Evolutionary conservation across 2,113 vertebrate genomes (phyloP).

Genomic region (Alligator sinensis): DNA sequence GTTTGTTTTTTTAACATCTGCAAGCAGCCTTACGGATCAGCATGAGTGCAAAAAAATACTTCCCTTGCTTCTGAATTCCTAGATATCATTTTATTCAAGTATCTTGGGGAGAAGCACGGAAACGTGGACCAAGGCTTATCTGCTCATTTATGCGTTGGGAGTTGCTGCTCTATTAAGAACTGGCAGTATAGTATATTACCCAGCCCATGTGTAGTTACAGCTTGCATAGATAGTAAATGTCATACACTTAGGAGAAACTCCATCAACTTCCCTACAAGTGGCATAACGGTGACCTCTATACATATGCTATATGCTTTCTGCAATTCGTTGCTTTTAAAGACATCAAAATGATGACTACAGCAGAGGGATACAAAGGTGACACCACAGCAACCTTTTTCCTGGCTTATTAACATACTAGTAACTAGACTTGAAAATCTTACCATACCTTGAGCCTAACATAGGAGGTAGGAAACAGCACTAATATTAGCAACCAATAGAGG

Average conservation of each 20-base stretch:
- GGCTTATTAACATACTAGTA: neutral
- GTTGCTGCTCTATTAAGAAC: neutral
- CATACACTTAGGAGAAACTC: neutral
- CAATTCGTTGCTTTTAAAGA: accelerated
- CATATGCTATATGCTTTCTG: accelerated
- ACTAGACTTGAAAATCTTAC: accelerated
- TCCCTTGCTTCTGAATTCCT: neutral
- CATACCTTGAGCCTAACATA: accelerated
- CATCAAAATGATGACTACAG: accelerated
- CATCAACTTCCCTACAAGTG: accelerated
- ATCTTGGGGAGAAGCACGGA: neutral
- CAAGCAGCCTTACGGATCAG: neutral
- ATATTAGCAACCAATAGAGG: neutral
- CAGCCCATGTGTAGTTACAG: neutral
- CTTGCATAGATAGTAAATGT: accelerated
- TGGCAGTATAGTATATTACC: neutral
- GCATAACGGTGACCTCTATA: neutral
- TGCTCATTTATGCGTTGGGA: neutral
- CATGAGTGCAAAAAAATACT: accelerated
- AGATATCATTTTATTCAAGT: neutral
- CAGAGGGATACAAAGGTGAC: neutral
- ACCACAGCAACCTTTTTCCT: neutral
- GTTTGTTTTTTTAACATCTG: too few relatives aligned
- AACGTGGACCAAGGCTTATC: neutral
- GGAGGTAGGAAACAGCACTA: neutral